A percentile compares a stretch with the other conserved stretches of the same genome.
These are phyloP conservation scores for Parotia lawesii DNA, from an alignment of 2,113 vertebrate species.

Conservation along the genomic window DNA sequence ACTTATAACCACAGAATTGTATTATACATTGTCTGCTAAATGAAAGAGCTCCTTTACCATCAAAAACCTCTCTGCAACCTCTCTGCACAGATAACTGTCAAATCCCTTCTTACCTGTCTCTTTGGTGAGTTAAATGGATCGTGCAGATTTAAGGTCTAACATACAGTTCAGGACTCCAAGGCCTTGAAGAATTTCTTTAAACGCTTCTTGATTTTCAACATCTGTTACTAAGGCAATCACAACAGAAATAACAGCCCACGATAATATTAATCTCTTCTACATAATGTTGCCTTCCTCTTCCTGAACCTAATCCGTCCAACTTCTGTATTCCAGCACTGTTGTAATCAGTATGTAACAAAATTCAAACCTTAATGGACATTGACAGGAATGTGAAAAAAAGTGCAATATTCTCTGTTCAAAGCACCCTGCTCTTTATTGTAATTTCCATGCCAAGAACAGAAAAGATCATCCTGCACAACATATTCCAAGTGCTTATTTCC, in stretches of 20 bases:
- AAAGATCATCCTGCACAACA: background rate
- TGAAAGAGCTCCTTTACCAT: background rate
- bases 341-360: background rate
- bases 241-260: background rate
- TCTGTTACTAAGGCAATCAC: background rate
- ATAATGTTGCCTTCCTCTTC: background rate
- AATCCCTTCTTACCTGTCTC: background rate
- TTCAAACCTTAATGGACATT: background rate
- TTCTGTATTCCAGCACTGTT: background rate
- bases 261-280: background rate
- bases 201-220: background rate
- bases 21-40: background rate
- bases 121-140: background rate
- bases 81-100: background rate
- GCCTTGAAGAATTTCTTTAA: background rate
- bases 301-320: fast-evolving
- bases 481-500: background rate
- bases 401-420: background rate
- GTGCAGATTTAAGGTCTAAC: background rate
- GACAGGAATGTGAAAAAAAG: background rate
- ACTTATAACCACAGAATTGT: background rate
- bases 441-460: background rate
- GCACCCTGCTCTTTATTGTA: background rate
- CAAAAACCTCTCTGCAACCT: background rate
- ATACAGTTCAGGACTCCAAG: background rate